Base-by-base conservation (phyloP, 2,113 vertebrate species). In the Tamias sibiricus region DNA sequence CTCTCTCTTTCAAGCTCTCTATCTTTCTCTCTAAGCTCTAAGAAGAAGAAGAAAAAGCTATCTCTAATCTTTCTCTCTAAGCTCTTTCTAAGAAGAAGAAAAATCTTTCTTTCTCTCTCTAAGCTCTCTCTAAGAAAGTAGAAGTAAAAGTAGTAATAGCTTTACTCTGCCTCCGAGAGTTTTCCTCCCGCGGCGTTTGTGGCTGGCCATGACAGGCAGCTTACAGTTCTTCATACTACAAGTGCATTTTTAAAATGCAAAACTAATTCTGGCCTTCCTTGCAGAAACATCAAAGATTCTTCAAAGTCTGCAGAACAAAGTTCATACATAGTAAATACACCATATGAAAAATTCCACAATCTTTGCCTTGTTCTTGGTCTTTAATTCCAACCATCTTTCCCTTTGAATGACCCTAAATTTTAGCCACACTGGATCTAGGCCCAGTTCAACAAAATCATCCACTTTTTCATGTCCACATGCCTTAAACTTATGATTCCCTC, bases 171-270 rank as follows among this genome's bases (percentile, higher is more conserved):
- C n/a, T n/a, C n/a, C n/a, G n/a, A n/a, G n/a, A n/a, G n/a, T n/a
- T n/a, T n/a, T n/a, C n/a, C n/a, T n/a, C n/a, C n/a, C n/a, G n/a
- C n/a, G n/a, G n/a, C n/a, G n/a, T n/a, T n/a, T n/a, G n/a, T n/a
- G n/a, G n/a, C n/a, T n/a, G n/a, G n/a, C n/a, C n/a, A n/a, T n/a
- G n/a, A n/a, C n/a, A n/a, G n/a, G n/a, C n/a, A n/a, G n/a, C n/a
- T n/a, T n/a, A n/a, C n/a, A n/a, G n/a, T n/a, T n/a, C n/a, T n/a
- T n/a, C n/a, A n/a, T n/a, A n/a, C n/a, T n/a, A n/a, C n/a, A n/a
- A n/a, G n/a, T n/a, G n/a, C n/a, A n/a, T n/a, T n/a, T n/a, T 57
- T 69, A 52, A 93, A 86, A 93, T 69, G 72, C 24, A 86, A 68
- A 86, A 93, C 47, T 69, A 28, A 79, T 77, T 93, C 40, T 69